Evolutionary conservation across 2,888 invertebrate genomes (phyloP).

Genomic region (Zootermopsis nevadensis): DNA sequence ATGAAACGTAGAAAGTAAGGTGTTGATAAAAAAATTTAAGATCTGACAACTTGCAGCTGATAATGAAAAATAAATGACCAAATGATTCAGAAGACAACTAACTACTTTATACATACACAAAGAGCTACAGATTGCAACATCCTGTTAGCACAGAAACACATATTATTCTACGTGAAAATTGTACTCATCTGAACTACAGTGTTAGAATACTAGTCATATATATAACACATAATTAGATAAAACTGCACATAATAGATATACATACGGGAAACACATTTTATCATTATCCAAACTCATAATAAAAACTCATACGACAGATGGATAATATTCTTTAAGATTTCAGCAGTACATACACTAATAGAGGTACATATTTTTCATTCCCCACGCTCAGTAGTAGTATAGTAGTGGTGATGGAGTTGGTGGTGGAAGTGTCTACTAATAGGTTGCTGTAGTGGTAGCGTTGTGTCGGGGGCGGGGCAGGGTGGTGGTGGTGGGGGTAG

Average conservation of each 20-base stretch:
- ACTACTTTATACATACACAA: no score
- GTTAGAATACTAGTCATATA: neutral
- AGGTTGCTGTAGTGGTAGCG: slow-evolving; percentile 45
- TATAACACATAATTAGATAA: no score
- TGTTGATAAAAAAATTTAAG: no score
- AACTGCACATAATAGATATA: neutral
- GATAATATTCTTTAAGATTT: neutral
- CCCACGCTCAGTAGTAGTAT: slow-evolving; percentile 28
- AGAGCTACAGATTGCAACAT: no score
- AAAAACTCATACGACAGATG: neutral
- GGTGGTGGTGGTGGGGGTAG: slow-evolving; percentile 28
- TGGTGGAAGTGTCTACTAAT: slow-evolving; percentile 44
- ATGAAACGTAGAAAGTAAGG: no score
- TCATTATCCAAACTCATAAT: neutral
- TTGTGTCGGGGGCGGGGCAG: slow-evolving; percentile 38
- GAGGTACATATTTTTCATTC: slow-evolving; percentile 37
- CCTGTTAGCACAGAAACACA: no score
- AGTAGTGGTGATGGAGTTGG: slow-evolving; percentile 36
- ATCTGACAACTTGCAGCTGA: no score
- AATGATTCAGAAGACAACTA: no score
- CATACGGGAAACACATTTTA: neutral
- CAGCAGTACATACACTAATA: slow-evolving; percentile 30
- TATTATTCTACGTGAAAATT: no score
- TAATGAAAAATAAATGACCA: no score
- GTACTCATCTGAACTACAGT: neutral